A percentile compares a stretch with the other conserved stretches of the same genome.
Evolutionary conservation across 2,113 vertebrate species (phyloP).

Genomic region (Poicephalus meyeri): DNA sequence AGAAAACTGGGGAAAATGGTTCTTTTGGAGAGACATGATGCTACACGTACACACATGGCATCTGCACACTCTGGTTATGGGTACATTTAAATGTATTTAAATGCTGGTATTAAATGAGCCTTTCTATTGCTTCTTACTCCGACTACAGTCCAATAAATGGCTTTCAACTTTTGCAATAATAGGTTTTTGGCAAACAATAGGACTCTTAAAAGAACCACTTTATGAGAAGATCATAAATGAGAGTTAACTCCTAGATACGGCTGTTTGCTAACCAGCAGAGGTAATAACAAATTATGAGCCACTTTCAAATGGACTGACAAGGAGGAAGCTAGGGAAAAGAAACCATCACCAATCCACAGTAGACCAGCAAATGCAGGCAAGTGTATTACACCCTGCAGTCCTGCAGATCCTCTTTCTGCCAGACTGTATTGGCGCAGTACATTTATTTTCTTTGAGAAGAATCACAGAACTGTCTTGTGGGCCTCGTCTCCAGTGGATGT

Average conservation of each 20-base stretch:
- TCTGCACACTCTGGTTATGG: not conserved
- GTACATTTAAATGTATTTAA: conserved; percentile 29
- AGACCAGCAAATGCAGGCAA: not conserved
- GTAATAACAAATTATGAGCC: conserved; percentile 31
- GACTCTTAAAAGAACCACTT: conserved; percentile 51
- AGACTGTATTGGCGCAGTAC: not conserved
- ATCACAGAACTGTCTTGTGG: not conserved
- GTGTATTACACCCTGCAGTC: not conserved
- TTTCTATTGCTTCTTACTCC: conserved; percentile 20
- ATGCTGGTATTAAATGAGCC: conserved; percentile 55
- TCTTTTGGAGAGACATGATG: not conserved
- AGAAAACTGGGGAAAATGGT: not conserved
- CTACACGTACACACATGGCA: not conserved
- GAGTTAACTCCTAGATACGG: not conserved
- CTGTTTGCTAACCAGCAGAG: not conserved
- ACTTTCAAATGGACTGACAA: conserved; percentile 20
- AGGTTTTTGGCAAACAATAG: conserved; percentile 44
- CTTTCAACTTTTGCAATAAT: conserved; percentile 35
- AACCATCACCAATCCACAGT: not conserved
- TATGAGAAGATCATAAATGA: conserved; percentile 55
- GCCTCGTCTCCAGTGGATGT: not conserved
- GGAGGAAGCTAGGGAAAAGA: not conserved
- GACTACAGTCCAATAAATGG: conserved; percentile 4
- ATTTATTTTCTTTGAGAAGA: not conserved
- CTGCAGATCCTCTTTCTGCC: not conserved